Base-by-base conservation (phyloP, 2,113 vertebrate genomes). In the Corapipo altera region DNA sequence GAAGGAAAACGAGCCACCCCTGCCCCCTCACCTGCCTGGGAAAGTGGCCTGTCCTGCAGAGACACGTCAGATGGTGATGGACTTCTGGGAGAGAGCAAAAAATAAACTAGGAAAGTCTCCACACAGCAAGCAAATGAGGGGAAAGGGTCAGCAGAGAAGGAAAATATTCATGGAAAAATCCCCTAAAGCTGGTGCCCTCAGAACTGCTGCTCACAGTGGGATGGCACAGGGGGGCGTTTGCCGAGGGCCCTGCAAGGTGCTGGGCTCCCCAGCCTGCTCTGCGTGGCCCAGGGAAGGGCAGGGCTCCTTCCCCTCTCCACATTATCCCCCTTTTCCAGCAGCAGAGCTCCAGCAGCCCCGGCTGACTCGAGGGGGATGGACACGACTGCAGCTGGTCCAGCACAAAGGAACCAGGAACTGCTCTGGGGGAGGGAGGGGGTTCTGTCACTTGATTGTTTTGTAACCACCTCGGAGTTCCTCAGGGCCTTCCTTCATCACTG, bases 121-220 rank as follows among this genome's bases (percentile, higher is more conserved):
- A 26, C 27, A 35, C 37, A 71, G 79, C 35, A 54, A 79, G 43
- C 24, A 32, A 35, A n/a, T 0, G 12, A 55, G 21, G 66, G 23
- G 35, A 69, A 84, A 17, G n/a, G 71, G 43, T 61, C 33, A 79
- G 27, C 39, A 30, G 14, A 14, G 75, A 52, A 51, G 72, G 92
- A 30, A 82, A 91, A 87, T 0, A 26, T 15, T 62, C 26, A 9
- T 0, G 12, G 16, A 75, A 64, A 71, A 81, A 43, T 33, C 62
- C 4, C 69, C 74, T 48, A 57, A 52, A 82, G 78, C 13, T 1
- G 5, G 18, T 27, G 71, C 43, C 6, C 64, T 12, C 30, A 8
- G 5, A 39, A 75, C 67, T 2, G 41, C n/a, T n/a, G 77, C 3
- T 39, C 5, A 0, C 0, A 12, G 13, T 5, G 20, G 2, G 30